These are phyloP conservation scores for Takifugu flavidus DNA, from an alignment of 2,113 vertebrate species.

Conservation along the genomic window DNA sequence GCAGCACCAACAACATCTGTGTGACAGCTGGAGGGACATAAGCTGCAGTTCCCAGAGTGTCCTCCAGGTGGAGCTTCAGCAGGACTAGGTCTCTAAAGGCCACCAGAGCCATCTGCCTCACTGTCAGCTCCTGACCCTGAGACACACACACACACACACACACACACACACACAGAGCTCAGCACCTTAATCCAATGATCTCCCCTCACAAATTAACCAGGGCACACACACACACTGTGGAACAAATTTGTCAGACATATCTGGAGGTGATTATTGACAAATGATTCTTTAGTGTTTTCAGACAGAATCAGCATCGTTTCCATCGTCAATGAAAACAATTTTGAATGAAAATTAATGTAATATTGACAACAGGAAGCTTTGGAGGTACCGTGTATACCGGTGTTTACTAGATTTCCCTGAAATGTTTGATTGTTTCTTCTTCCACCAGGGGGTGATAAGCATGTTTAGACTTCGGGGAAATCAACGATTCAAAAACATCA, in stretches of 20 bases:
- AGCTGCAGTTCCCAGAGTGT: constrained; percentile 70
- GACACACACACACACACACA: constrained; percentile 3
- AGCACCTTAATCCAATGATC: not conserved
- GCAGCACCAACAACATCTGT: constrained; percentile 92
- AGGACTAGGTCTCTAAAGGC: constrained; percentile 91
- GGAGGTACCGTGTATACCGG: too few relatives aligned
- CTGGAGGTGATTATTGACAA: not conserved
- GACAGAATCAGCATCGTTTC: not conserved
- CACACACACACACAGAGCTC: constrained; percentile 8
- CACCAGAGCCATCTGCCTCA: constrained; percentile 90
- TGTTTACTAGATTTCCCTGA: too few relatives aligned
- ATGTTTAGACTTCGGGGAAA: too few relatives aligned
- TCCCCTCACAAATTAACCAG: not conserved
- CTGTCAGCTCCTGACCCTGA: constrained; percentile 91
- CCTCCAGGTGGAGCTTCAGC: constrained; percentile 83
- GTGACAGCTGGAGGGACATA: constrained; percentile 80
- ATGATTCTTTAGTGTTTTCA: not conserved
- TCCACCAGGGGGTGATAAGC: too few relatives aligned
- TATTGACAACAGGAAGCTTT: too few relatives aligned
- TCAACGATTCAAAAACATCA: too few relatives aligned
- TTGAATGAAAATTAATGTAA: too few relatives aligned
- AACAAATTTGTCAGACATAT: not conserved
- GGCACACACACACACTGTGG: not conserved
- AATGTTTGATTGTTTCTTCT: too few relatives aligned
- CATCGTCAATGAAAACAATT: too few relatives aligned